A percentile compares a stretch with the other conserved stretches of the same genome.
These are phyloP conservation scores for Sapajus apella DNA, from an alignment of 2,113 vertebrate species.

Conservation along the genomic window DNA sequence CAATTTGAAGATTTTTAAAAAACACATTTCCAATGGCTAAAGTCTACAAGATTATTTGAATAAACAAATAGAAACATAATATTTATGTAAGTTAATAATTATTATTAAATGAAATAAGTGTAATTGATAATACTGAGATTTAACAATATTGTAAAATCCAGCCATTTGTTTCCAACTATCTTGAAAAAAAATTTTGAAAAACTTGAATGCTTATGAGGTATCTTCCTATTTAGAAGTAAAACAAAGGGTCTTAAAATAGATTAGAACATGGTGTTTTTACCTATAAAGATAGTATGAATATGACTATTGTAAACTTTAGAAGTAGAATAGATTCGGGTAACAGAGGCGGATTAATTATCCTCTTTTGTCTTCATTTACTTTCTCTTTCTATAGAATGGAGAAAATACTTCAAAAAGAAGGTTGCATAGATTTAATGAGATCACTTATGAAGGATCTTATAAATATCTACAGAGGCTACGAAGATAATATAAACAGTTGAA, in stretches of 20 bases:
- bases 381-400: not conserved
- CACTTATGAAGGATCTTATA: not conserved
- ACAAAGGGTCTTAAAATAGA: not conserved
- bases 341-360: not conserved
- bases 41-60: not conserved
- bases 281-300: not conserved
- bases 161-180: not conserved
- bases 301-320: not conserved
- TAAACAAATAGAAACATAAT: not conserved
- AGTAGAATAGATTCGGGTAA: not conserved
- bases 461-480: not conserved
- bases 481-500: not conserved
- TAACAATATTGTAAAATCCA: not conserved
- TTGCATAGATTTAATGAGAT: not conserved
- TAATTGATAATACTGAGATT: not conserved
- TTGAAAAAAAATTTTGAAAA: not conserved
- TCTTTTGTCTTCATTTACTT: not conserved
- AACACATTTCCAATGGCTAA: not conserved
- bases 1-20: not conserved
- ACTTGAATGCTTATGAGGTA: not conserved
- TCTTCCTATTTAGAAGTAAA: not conserved
- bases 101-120: not conserved
- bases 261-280: not conserved
- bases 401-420: not conserved
- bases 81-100: not conserved